These are phyloP conservation scores for Champsocephalus gunnari DNA, from an alignment of 2,797 vertebrate species.

Conservation along the genomic window DNA sequence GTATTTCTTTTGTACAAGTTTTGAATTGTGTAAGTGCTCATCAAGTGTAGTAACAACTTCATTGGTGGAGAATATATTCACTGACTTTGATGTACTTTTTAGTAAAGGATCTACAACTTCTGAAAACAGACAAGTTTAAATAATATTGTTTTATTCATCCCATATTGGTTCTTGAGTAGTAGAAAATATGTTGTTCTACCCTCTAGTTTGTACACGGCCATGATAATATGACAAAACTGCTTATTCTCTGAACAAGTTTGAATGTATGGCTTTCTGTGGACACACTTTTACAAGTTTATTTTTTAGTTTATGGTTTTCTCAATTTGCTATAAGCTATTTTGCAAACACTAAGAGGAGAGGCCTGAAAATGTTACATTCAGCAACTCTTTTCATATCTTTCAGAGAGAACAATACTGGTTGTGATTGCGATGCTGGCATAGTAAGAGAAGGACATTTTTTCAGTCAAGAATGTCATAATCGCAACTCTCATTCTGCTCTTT, in stretches of 20 bases:
- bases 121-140: background rate
- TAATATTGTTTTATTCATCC: background rate
- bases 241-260: constrained; percentile 18
- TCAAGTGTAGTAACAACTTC: background rate
- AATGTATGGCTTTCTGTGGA: constrained; percentile 1
- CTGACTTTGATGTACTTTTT: background rate
- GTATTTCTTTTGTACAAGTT: background rate
- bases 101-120: background rate
- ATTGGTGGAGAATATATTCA: background rate
- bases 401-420: constrained; percentile 23
- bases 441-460: constrained; percentile 2
- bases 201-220: background rate
- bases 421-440: constrained; percentile 30
- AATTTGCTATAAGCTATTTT: constrained; percentile 16
- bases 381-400: constrained; percentile 4
- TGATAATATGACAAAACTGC: background rate
- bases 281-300: background rate
- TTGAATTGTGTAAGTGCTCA: background rate
- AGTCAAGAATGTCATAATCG: background rate
- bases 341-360: constrained; percentile 17
- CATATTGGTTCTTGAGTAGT: background rate
- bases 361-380: constrained; percentile 37
- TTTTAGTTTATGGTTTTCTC: constrained; percentile 16
- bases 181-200: background rate
- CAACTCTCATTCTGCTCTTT: background rate